Evolutionary conservation across 2,797 vertebrate genomes (phyloP).

Genomic region (Gouania willdenowi): DNA sequence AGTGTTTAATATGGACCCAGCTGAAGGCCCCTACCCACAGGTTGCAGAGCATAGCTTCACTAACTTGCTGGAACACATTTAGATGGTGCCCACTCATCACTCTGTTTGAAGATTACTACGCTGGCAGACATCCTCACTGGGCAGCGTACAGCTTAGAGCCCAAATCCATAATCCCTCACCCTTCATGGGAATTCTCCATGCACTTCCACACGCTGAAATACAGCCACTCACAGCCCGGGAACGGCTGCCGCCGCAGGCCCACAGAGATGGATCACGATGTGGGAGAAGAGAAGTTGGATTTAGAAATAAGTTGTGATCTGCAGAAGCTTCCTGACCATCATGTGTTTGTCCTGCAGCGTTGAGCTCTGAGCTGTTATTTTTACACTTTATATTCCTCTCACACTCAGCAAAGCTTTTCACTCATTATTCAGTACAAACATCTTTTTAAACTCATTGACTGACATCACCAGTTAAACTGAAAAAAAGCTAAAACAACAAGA

Average conservation of each 20-base stretch:
- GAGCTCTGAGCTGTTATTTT: no score
- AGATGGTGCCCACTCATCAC: conserved; percentile 75
- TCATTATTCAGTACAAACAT: no score
- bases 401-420: no score
- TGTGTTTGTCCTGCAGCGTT: no score
- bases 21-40: no score
- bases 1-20: no score
- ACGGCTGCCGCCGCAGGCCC: conserved; percentile 52
- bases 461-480: no score
- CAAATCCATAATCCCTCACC: conserved; percentile 77
- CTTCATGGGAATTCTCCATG: conserved; percentile 79
- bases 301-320: conserved; percentile 58
- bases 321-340: conserved; percentile 24
- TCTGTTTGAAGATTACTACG: conserved; percentile 79
- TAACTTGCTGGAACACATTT: conserved; percentile 71
- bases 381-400: no score
- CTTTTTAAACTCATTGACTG: no score
- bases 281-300: conserved; percentile 56
- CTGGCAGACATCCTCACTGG: conserved; percentile 75
- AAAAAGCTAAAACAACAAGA: no score
- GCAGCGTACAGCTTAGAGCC: conserved; percentile 77
- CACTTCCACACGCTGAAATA: conserved; percentile 73
- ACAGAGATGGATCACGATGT: conserved; percentile 70
- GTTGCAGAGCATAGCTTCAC: no score
- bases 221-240: conserved; percentile 54